phyloP scores from a whole-genome alignment of 2,113 vertebrate species.

The Calidris pygmaea region DNA sequence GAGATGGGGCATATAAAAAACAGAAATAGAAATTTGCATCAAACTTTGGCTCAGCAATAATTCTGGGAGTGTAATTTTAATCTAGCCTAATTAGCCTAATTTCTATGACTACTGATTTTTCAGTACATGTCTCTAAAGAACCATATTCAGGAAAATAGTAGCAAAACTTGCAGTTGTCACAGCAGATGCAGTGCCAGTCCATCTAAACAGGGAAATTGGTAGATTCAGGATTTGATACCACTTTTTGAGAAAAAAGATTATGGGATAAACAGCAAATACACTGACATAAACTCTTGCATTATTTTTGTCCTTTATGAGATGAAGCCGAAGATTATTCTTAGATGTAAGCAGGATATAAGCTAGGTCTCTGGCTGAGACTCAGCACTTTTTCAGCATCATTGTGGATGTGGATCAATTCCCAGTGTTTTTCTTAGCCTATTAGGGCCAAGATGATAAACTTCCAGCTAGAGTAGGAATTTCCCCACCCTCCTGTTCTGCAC shows the following conservation, averaged over 20 bases:
- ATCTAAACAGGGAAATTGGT: background rate
- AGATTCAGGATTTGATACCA: background rate
- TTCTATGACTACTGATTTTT: conserved; percentile 5
- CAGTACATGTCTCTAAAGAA: background rate
- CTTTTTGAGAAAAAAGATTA: background rate
- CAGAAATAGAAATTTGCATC: conserved; percentile 13
- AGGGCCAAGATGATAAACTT: background rate
- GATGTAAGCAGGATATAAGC: background rate
- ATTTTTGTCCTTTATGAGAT: background rate
- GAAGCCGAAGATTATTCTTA: background rate
- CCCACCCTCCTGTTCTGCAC: background rate
- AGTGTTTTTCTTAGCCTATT: background rate
- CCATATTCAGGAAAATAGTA: background rate
- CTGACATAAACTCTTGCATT: background rate
- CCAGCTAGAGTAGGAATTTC: background rate
- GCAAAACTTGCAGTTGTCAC: background rate
- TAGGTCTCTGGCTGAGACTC: background rate
- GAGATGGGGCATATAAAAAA: background rate
- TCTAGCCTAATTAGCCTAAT: conserved; percentile 27
- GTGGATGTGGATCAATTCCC: background rate
- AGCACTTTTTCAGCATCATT: background rate
- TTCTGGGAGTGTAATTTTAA: conserved; percentile 22
- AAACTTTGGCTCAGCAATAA: background rate
- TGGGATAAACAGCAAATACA: background rate
- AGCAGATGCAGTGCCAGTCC: background rate